Evolutionary conservation across 1,140 invertebrate genomes (phyloP), one percentile per base, ranked within the genome.

Genomic region (Acromyrmex heyeri): DNA sequence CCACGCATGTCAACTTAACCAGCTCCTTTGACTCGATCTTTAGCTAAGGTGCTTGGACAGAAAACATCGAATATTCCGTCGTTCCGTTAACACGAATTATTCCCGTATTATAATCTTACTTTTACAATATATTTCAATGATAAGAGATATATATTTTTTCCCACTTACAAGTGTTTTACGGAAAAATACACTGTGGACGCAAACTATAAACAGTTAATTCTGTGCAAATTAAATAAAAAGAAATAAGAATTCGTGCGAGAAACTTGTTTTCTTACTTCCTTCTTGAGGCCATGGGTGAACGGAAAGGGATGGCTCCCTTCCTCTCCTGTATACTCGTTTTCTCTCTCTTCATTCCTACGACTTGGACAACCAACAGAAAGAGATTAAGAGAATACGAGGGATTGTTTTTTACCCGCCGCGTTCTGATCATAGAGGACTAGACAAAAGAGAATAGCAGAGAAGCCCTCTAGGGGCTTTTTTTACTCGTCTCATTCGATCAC

Each of bases 261-360:
- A 72, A 82, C 67, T 73, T 14, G 70, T 83, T 83, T 83, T 67
- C 69, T 83, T 83, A 62, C 55, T 83, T 83, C 69, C 79, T 83
- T 75, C 79, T 83, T 83, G 69, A 48, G 57, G 3, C 44, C 69
- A 83, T 16, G 69, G 27, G n/a, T 8, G 55, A 61, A 61, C 57
- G 79, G 79, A 82, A 81, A 73, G 67, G 24, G 18, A 30, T n/a
- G 67, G n/a, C 10, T 78, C 38, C 16, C 38, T 62, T 61, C 38
- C 38, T 77, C 16, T 81, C 14, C 6, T 75, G 55, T 21, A 30
- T 75, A 59, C 62, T 65, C n/a, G 10, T 53, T 67, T 65, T 50
- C 61, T 65, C 76, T 65, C 61, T 30, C 57, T 24, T 75, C 38
- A 61, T 75, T 61, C 38, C 38, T 75, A 48, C 18, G 38, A 18